Evolutionary conservation across 2,888 invertebrate species (phyloP).

Genomic region (Pristionchus arcanus): DNA sequence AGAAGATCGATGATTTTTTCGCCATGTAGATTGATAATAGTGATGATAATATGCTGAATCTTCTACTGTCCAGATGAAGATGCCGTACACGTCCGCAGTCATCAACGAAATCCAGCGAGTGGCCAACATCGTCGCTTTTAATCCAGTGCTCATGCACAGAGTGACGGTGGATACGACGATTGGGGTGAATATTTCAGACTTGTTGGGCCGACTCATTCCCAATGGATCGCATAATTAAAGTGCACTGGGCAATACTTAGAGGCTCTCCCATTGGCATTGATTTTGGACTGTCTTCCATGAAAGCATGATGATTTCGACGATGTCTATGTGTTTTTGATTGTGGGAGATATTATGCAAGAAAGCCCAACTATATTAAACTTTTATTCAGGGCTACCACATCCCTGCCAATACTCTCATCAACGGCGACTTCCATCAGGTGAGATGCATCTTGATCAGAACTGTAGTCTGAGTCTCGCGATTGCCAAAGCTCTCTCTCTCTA

Average conservation of each 20-base stretch:
- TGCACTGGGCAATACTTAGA: no score
- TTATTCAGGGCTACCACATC: not conserved
- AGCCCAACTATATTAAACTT: no score
- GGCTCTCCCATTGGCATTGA: no score
- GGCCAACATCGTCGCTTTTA: constrained; percentile 12
- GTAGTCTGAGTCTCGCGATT: no score
- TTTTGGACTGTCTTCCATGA: no score
- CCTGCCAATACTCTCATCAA: constrained; percentile 28
- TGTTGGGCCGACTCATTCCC: no score
- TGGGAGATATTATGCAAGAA: no score
- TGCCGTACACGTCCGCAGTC: constrained; percentile 4
- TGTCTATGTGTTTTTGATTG: no score
- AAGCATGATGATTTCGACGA: no score
- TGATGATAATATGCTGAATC: not conserved
- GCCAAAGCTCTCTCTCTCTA: no score
- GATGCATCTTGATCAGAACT: no score
- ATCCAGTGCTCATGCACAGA: not conserved
- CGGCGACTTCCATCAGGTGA: constrained; percentile 43
- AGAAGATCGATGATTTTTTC: not conserved
- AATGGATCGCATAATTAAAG: no score
- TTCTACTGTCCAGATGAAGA: not conserved
- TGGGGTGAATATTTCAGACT: not conserved
- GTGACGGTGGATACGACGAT: constrained; percentile 5
- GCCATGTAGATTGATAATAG: not conserved
- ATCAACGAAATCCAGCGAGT: constrained; percentile 43